Base-by-base conservation (phyloP, 2,888 invertebrate genomes). In the Volucella bombylans region DNA sequence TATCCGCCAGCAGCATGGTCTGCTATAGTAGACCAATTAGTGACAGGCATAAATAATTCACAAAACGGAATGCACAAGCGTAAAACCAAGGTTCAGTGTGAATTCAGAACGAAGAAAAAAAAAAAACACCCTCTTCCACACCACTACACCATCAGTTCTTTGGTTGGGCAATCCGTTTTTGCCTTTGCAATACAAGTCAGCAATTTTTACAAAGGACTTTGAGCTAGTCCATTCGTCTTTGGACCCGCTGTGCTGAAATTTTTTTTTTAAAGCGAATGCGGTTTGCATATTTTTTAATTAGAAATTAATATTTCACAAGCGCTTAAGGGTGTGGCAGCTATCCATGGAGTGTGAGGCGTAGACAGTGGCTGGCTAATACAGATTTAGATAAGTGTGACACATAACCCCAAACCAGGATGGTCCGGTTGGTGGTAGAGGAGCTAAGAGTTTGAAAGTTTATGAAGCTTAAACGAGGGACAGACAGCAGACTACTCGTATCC, bases 21-120 rank as follows among this genome's bases (percentile, higher is more conserved):
- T 65, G 43, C 49, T 71, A 69, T 64, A 76, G 67, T 74, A 76
- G 71, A 80, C 80, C 83, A 83, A 83, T 83, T 83, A 83, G 83
- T 74, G 61, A 71, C 64, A 74, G 54, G 69, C 69, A 80, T 80
- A 71, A 54, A 83, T 80, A 80, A 74, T 74, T 83, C 39, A 61
- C 14, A 15, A 74, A 69, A 62, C 55, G 47, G 31, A 62, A 15
- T 72, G 31, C 79, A 59, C 43, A 68, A 62, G 67, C 41, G 15
- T 41, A 57, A 39, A 43, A 15, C 39, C 18, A 49, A 54, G 43
- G 41, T 41, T 47, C 47, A 11, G n/a, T 2, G 43, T 31, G 31
- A 31, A 31, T 6, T 31, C 6, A 6, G 31, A 31, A 6, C 31
- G 6, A 15, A 14, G 50, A 12, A 14, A 10, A 15, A 23, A 61